These are phyloP conservation scores for Nothocercus nigrocapillus DNA, from an alignment of 2,113 vertebrate species.

Conservation along the genomic window DNA sequence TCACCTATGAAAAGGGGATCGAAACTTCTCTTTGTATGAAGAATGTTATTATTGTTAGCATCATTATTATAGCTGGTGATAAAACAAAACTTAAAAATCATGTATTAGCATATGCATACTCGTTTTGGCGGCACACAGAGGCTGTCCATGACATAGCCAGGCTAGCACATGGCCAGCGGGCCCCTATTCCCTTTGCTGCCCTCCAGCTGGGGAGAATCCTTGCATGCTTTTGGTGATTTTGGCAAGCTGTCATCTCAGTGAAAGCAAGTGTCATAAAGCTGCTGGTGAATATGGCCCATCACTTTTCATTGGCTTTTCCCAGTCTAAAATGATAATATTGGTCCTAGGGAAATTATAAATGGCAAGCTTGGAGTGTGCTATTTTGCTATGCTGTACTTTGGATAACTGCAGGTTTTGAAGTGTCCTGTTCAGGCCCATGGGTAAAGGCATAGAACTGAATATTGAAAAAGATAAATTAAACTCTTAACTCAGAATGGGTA, in stretches of 20 bases:
- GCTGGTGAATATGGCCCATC: background rate
- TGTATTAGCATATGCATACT: background rate
- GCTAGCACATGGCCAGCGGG: background rate
- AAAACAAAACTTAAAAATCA: constrained; percentile 62
- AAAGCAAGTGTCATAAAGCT: background rate
- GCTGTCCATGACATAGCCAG: fast-evolving
- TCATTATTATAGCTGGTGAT: constrained; percentile 70
- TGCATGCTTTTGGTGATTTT: background rate
- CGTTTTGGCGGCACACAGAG: background rate
- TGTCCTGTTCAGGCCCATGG: background rate
- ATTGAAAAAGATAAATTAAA: constrained; percentile 30
- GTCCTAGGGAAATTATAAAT: background rate
- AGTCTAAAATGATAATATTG: background rate
- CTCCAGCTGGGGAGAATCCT: background rate
- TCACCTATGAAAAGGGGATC: constrained; percentile 3
- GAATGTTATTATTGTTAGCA: constrained; percentile 68
- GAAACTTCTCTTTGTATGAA: background rate
- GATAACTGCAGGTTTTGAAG: background rate
- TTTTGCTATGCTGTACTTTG: background rate
- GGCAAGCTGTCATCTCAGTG: background rate
- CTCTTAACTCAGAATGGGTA: background rate
- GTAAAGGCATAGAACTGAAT: background rate
- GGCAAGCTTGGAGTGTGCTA: background rate
- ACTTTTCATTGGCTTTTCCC: background rate
- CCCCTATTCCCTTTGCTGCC: background rate